These are phyloP conservation scores for Nymphalis c-album DNA, from an alignment of 2,888 invertebrate species.

Conservation along the genomic window DNA sequence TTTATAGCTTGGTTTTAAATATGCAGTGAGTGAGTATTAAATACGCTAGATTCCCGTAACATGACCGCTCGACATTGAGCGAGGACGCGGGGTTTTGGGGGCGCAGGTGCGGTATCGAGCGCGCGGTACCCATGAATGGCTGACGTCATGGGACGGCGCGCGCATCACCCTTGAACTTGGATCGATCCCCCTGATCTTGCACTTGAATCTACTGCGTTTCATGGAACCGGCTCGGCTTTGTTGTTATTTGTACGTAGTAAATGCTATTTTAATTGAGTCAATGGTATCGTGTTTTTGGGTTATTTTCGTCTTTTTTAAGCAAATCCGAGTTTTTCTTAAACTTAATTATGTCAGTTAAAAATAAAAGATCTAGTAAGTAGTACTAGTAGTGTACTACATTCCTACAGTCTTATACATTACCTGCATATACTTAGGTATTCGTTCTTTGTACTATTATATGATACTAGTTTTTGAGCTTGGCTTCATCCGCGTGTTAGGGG, in stretches of 20 bases:
- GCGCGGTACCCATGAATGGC: constrained; percentile 42
- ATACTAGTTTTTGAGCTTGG: background rate
- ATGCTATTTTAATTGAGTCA: constrained; percentile 10
- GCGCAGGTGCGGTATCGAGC: constrained; percentile 16
- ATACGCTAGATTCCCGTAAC: constrained; percentile 6
- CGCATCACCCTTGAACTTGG: constrained; percentile 51
- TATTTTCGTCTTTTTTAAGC: background rate
- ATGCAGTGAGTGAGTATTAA: background rate
- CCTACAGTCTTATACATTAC: no score
- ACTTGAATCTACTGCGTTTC: constrained; percentile 42
- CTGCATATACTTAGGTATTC: no score
- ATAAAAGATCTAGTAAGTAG: no score
- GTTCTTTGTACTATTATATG: background rate
- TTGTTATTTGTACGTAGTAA: constrained; percentile 23
- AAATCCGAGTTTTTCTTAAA: background rate
- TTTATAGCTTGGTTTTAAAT: background rate
- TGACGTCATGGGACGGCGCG: constrained; percentile 46
- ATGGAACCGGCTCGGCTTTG: constrained; percentile 12
- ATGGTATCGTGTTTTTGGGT: background rate
- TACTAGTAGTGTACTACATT: no score
- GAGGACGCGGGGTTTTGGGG: constrained; percentile 23
- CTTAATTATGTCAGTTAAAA: no score
- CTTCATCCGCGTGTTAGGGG: no score
- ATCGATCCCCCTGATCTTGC: constrained; percentile 48
- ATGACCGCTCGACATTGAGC: constrained; percentile 20